A percentile compares a stretch with the other conserved stretches of the same genome.
Evolutionary conservation across 2,113 vertebrate genomes (phyloP).

Genomic region (Trinectes maculatus): DNA sequence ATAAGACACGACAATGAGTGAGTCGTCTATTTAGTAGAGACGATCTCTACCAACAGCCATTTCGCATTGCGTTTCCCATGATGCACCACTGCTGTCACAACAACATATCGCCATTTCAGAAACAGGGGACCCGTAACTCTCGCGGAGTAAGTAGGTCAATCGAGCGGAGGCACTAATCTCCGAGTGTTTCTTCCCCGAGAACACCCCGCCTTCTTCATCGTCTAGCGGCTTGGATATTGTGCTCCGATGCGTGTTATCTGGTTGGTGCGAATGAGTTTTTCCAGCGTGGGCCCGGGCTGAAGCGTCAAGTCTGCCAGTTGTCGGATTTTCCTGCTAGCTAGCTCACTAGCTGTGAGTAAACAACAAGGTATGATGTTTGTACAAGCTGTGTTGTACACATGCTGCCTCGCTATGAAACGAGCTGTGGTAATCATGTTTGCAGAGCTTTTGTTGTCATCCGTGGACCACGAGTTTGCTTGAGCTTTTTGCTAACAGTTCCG

Average conservation of each 20-base stretch:
- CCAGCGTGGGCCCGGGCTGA: conserved; percentile 71
- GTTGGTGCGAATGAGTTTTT: conserved; percentile 57
- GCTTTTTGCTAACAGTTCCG: background rate
- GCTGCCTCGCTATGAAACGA: no score
- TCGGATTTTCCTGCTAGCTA: conserved; percentile 56
- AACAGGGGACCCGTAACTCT: conserved; percentile 29
- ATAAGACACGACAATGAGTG: no score
- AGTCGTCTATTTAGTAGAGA: accelerated
- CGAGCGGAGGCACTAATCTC: background rate
- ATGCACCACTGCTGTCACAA: conserved; percentile 67
- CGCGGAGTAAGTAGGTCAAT: conserved; percentile 68
- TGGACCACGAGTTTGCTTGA: background rate
- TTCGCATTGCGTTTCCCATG: conserved; percentile 70
- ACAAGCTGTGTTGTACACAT: background rate
- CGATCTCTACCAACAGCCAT: conserved; percentile 70
- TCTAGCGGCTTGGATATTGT: background rate
- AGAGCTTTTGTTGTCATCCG: background rate
- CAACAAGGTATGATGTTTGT: conserved; percentile 50
- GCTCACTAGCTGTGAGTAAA: conserved; percentile 71
- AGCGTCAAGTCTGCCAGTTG: conserved; percentile 13
- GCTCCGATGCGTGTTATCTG: conserved; percentile 59
- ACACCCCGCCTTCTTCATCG: background rate
- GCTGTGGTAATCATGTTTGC: no score
- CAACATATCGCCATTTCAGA: conserved; percentile 82
- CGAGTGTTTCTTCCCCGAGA: conserved; percentile 12